Base-by-base conservation (phyloP, 2,113 vertebrate genomes). In the Scomber colias region DNA sequence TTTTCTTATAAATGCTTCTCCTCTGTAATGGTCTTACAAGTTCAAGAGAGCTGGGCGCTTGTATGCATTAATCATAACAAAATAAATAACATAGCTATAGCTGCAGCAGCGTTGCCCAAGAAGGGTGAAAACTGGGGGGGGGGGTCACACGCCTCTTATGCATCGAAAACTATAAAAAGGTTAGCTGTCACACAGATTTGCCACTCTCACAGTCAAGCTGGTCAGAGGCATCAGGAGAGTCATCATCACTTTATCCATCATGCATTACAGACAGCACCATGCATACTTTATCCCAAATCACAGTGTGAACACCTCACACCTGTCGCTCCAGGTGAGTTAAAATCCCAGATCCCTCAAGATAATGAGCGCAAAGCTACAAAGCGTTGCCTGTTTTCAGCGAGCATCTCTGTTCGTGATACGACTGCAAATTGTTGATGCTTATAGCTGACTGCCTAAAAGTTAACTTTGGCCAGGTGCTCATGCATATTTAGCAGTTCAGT, bases 391-490 rank as follows among this genome's bases (percentile, higher is more conserved):
- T 40, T 76, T 81, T 67, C 64, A 63, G 56, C 3, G n/a, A 75
- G 67, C 49, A 44, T 71, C 77, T 53, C 79, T 67, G 64, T 71
- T 49, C 63, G 70, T 85, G 75, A 79, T 53, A 0, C 53, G 83
- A 83, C 77, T 87, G 46, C 79, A 73, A 31, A 72, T 63, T 0
- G 21, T 10, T 44, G 55, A 73, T 81, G 61, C 64, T 71, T n/a
- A 53, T 57, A 44, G 3, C 77, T 21, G 61, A 68, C 68, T 86
- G 75, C 85, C 79, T 75, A 66, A 81, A 89, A 88, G 82, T 90
- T 89, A 82, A 84, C 88, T 92, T 84, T 77, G 82, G 64, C 88
- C 93, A 92, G 90, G 89, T 92, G 92, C 88, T 92, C 83, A 91
- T 93, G 83, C 83, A 93, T 93, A 93, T 93, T 87, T 30, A 92